Percentiles rank a stretch among this genome's conserved stretches.
Evolutionary conservation across 2,888 invertebrate species (phyloP).

Genomic region (Hirtodrosophila alboralis): DNA sequence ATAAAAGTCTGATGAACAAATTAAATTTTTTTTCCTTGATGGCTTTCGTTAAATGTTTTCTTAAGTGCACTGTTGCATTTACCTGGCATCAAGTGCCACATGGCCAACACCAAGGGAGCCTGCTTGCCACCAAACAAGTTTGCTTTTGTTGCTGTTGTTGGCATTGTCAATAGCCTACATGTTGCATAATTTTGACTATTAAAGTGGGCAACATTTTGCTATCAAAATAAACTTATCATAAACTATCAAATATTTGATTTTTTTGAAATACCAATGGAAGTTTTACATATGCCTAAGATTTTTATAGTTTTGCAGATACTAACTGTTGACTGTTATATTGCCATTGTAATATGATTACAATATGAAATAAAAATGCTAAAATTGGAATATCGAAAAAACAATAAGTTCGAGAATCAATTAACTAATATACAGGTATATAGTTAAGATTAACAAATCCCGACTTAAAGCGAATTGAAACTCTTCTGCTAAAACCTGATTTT

Average conservation of each 20-base stretch:
- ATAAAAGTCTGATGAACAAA: conserved; percentile 30
- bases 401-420: no score
- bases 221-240: background rate
- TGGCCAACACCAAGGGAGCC: conserved; percentile 24
- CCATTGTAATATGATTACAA: no score
- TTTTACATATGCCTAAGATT: no score
- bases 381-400: no score
- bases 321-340: no score
- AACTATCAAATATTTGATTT: background rate
- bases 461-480: no score
- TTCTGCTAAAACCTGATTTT: no score
- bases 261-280: no score
- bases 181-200: background rate
- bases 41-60: conserved; percentile 15
- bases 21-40: conserved; percentile 6
- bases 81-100: conserved; percentile 16
- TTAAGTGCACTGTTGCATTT: conserved; percentile 2
- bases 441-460: no score
- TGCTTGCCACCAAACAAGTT: conserved; percentile 20
- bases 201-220: background rate
- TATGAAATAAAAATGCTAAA: no score
- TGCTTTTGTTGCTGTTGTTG: conserved; percentile 1
- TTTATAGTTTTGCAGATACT: no score
- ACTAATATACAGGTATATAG: no score
- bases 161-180: background rate